A percentile compares a stretch with the other conserved stretches of the same genome.
phyloP scores from a whole-genome alignment of 2,888 invertebrate species.

The Phragmatobia fuliginosa region DNA sequence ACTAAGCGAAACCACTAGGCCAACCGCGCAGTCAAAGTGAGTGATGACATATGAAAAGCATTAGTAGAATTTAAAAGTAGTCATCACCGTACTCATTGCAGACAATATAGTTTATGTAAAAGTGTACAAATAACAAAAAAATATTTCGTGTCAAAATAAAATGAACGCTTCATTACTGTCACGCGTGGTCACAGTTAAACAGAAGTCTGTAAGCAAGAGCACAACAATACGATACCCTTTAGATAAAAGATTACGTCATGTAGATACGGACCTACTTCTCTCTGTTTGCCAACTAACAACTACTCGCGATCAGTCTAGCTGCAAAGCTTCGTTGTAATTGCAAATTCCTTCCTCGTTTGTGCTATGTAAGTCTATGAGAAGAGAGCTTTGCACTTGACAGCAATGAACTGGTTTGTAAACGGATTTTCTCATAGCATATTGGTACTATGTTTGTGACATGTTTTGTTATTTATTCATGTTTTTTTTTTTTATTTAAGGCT shows the following conservation, averaged over 20 bases:
- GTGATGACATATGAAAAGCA: no score
- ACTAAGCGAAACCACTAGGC: no score
- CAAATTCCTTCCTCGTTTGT: conserved; percentile 22
- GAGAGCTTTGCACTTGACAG: conserved; percentile 18
- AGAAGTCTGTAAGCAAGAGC: neutral
- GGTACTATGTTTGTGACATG: neutral
- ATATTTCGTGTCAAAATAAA: neutral
- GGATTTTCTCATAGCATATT: conserved; percentile 8
- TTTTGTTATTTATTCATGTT: neutral
- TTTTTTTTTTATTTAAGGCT: no score
- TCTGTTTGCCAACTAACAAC: conserved; percentile 18
- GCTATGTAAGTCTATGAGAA: conserved; percentile 9
- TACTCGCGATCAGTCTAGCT: conserved; percentile 15
- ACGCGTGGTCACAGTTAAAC: neutral
- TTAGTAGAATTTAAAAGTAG: no score
- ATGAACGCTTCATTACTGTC: neutral
- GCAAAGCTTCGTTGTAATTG: conserved; percentile 26
- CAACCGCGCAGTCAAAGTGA: no score
- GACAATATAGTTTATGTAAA: no score
- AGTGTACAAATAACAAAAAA: neutral
- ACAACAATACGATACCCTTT: neutral
- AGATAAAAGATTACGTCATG: neutral
- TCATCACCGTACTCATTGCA: no score
- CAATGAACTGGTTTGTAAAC: conserved; percentile 7
- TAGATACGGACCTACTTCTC: conserved; percentile 2